Base-by-base conservation (phyloP, 2,113 vertebrate species). In the Hucho hucho region DNA sequence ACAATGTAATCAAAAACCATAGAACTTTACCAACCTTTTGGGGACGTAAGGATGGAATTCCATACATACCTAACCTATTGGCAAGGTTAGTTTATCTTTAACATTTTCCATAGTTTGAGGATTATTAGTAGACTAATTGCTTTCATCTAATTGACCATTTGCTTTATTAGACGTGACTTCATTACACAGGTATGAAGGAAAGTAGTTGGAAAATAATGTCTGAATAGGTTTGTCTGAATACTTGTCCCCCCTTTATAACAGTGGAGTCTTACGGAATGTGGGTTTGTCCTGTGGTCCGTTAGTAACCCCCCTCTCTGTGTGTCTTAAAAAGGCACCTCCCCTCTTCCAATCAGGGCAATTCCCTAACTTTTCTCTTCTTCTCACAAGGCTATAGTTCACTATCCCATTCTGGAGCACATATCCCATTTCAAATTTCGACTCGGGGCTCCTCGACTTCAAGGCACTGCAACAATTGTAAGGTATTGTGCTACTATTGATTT, bases 301-400 rank as follows among this genome's bases (percentile, higher is more conserved):
- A 72, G 90, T 86, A 89, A 85, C 89, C 91, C 93, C 91, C 86
- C 89, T 83, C 81, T 77, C 78, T 75, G 66, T 76, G 64, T 92
- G 83, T 89, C 89, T 89, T 67, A 46, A 75, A 76, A 80, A 81
- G 79, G 84, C 83, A 78, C 93, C 93, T 91, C 94, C 95, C 94
- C 93, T 94, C 92, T 92, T 73, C 88, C 93, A 83, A 90, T 88
- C 89, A 83, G 93, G 91, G 84, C 87, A 91, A 91, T 94, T 93
- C 94, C 90, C 86, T 81, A 92, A 93, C 92, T 94, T 93, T 94
- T 91, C 90, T 88, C 79, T 72, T 87, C 92, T 92, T 87, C 91
- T 93, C 92, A 87, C 92, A 88, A 84, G 91, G 89, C 89, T 83
- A 88, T 87, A 84, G 87, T 83, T 87, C 92, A 92, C 92, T 90